Evolutionary conservation across 2,113 vertebrate genomes (phyloP).

Genomic region (Pomatostomus ruficeps): DNA sequence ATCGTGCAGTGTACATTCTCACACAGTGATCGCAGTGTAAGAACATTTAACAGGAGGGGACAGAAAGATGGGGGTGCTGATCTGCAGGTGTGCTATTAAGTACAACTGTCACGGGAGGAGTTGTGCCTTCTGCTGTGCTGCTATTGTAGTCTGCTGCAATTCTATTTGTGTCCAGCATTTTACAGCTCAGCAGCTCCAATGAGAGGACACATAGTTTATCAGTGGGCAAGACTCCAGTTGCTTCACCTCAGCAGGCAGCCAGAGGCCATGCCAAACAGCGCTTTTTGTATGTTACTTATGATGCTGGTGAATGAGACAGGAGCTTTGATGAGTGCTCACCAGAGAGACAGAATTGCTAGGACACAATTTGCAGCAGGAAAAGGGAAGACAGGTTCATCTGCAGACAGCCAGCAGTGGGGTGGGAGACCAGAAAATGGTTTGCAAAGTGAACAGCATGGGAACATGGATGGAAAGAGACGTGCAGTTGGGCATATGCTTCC

Average conservation of each 20-base stretch:
- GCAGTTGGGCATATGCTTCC: rapidly evolving
- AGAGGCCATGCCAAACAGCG: neutral
- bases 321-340: neutral
- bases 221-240: neutral
- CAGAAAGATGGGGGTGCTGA: neutral
- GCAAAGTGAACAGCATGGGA: neutral
- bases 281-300: neutral
- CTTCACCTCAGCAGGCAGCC: neutral
- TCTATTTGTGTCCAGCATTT: neutral
- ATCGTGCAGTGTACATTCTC: too few species aligned
- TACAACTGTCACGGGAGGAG: neutral
- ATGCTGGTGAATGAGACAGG: neutral
- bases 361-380: neutral
- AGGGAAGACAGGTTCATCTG: neutral
- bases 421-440: neutral
- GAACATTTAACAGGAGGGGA: neutral
- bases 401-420: neutral
- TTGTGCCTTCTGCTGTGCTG: neutral
- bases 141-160: neutral
- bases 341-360: neutral
- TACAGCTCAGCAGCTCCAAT: neutral
- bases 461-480: neutral
- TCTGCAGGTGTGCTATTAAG: neutral
- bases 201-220: neutral
- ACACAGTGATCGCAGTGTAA: neutral